Evolutionary conservation across 2,113 vertebrate genomes (phyloP).

Genomic region (Syngnathoides biaculeatus): DNA sequence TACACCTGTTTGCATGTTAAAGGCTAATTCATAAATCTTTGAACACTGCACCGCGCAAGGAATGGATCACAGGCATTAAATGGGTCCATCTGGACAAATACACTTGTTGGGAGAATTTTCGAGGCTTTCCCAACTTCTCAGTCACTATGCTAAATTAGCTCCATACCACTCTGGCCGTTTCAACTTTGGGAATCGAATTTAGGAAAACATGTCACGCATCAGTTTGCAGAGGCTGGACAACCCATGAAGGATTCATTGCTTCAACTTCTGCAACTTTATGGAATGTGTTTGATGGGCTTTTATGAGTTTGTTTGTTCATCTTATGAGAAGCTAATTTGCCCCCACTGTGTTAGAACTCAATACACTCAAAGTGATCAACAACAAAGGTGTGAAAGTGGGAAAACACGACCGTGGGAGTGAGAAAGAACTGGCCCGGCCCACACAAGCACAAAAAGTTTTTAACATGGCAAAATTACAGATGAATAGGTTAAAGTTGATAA

Average conservation of each 20-base stretch:
- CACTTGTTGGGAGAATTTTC: slow-evolving; percentile 32
- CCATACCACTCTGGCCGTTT: slow-evolving; percentile 30
- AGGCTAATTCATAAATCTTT: slow-evolving; percentile 62
- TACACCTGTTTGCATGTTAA: slow-evolving; percentile 73
- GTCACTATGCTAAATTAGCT: slow-evolving; percentile 45
- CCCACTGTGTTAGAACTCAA: not conserved
- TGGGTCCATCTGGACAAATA: slow-evolving; percentile 61
- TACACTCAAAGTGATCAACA: not conserved
- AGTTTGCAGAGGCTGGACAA: slow-evolving; percentile 41
- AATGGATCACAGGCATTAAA: slow-evolving; percentile 58
- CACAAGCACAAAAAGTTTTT: not conserved
- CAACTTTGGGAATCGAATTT: slow-evolving; percentile 39
- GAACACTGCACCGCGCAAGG: slow-evolving; percentile 31
- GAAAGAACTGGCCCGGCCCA: not conserved
- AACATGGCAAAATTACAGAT: too few species aligned
- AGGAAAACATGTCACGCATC: slow-evolving; percentile 40
- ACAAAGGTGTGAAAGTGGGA: not conserved
- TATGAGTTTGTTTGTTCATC: slow-evolving; percentile 43
- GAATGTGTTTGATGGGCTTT: slow-evolving; percentile 34
- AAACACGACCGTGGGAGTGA: not conserved
- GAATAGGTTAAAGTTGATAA: too few species aligned
- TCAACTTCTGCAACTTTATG: slow-evolving; percentile 51
- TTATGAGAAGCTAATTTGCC: slow-evolving; percentile 18
- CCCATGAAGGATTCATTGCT: slow-evolving; percentile 33
- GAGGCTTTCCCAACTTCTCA: slow-evolving; percentile 13